A percentile compares a stretch with the other conserved stretches of the same genome.
Evolutionary conservation across 2,113 vertebrate species (phyloP).

Genomic region (Pantherophis guttatus): DNA sequence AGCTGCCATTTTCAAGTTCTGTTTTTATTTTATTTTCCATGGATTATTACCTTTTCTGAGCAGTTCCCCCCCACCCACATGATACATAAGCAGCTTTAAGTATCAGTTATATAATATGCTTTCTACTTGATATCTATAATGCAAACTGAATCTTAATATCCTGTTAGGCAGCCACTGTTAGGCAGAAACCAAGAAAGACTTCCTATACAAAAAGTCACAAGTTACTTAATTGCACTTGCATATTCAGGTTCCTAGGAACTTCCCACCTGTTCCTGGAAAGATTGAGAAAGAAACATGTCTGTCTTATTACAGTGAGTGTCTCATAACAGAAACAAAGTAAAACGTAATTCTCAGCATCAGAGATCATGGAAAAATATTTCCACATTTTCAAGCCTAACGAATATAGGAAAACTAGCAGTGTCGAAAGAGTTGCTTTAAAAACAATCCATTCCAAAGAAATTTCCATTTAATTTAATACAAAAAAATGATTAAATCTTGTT

Average conservation of each 20-base stretch:
- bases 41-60: constrained; percentile 57
- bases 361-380: background rate
- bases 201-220: constrained; percentile 57
- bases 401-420: background rate
- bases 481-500: constrained; percentile 16
- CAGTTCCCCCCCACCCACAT: background rate
- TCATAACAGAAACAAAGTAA: background rate
- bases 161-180: constrained; percentile 50
- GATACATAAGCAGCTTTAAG: constrained; percentile 40
- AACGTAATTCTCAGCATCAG: background rate
- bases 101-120: constrained; percentile 48
- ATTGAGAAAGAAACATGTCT: constrained; percentile 19
- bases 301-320: background rate
- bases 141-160: constrained; percentile 54
- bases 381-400: constrained; percentile 31
- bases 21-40: constrained; percentile 40
- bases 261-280: constrained; percentile 14
- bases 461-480: constrained; percentile 8
- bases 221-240: constrained; percentile 26
- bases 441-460: constrained; percentile 44
- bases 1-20: constrained; percentile 7
- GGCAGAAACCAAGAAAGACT: constrained; percentile 55
- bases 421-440: constrained; percentile 41
- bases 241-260: constrained; percentile 47
- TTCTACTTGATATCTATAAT: constrained; percentile 50